Evolutionary conservation across 2,113 vertebrate species (phyloP).

Genomic region (Archocentrus centrarchus): DNA sequence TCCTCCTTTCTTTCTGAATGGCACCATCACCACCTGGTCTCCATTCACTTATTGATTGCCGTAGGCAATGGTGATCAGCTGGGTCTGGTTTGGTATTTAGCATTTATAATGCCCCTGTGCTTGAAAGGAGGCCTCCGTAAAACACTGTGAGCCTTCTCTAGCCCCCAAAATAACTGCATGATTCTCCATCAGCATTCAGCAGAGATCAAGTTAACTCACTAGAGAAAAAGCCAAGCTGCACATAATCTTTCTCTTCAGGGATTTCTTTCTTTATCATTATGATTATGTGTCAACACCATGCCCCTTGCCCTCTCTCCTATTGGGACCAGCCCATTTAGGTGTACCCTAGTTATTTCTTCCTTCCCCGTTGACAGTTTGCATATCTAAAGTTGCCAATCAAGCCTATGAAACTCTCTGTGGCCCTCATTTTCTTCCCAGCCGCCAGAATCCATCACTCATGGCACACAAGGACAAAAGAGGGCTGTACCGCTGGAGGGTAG

Average conservation of each 20-base stretch:
- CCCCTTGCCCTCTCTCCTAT: conserved; percentile 58
- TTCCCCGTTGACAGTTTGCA: conserved; percentile 70
- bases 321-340: conserved; percentile 51
- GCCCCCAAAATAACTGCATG: conserved; percentile 62
- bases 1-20: conserved; percentile 57
- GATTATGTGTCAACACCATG: conserved; percentile 63
- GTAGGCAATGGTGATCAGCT: conserved; percentile 75
- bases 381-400: conserved; percentile 80
- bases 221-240: conserved; percentile 58
- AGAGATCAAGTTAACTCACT: conserved; percentile 72
- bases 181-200: conserved; percentile 68
- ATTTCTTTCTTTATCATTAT: conserved; percentile 72
- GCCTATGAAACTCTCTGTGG: conserved; percentile 47
- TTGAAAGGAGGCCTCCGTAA: conserved; percentile 66
- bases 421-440: conserved; percentile 69
- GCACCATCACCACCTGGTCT: conserved; percentile 76
- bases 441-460: conserved; percentile 76
- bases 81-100: conserved; percentile 69
- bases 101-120: conserved; percentile 70
- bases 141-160: conserved; percentile 53
- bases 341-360: conserved; percentile 64
- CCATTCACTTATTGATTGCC: conserved; percentile 77
- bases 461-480: conserved; percentile 77
- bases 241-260: conserved; percentile 55
- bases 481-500: conserved; percentile 62